phyloP scores from a whole-genome alignment of 1,140 invertebrate genomes.

The Pteromalus puparum region DNA sequence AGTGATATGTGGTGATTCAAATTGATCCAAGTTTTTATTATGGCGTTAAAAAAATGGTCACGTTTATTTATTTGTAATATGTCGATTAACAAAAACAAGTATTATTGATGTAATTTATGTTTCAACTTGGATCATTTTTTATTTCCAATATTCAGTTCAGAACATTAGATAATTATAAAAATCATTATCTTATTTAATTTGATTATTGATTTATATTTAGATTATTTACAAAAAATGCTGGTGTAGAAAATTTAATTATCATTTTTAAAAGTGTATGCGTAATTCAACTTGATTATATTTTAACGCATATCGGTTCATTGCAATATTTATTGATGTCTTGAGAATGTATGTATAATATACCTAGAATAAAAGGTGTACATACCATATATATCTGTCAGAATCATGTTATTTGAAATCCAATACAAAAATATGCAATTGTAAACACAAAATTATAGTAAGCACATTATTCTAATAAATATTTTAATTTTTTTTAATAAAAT shows the following conservation, averaged over 20 bases:
- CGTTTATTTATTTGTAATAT: no score
- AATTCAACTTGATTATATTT: background rate
- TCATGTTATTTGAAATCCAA: no score
- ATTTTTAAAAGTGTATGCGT: background rate
- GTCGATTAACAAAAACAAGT: no score
- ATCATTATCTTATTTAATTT: background rate
- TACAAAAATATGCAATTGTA: no score
- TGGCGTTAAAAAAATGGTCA: background rate
- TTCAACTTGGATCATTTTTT: slow-evolving; percentile 26
- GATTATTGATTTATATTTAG: background rate
- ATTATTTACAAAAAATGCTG: background rate
- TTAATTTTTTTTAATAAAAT: background rate
- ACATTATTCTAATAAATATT: no score
- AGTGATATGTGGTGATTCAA: background rate
- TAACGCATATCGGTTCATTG: background rate
- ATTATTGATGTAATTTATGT: slow-evolving; percentile 20
- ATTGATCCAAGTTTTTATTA: background rate
- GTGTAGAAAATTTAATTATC: background rate
- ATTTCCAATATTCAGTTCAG: slow-evolving; percentile 25
- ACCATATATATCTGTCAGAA: no score
- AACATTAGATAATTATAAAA: background rate
- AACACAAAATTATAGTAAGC: no score
- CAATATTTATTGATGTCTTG: no score
- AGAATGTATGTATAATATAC: no score
- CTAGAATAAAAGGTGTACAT: no score